Base-by-base conservation (phyloP, 2,888 invertebrate species). In the Cataglyphis cursor region DNA sequence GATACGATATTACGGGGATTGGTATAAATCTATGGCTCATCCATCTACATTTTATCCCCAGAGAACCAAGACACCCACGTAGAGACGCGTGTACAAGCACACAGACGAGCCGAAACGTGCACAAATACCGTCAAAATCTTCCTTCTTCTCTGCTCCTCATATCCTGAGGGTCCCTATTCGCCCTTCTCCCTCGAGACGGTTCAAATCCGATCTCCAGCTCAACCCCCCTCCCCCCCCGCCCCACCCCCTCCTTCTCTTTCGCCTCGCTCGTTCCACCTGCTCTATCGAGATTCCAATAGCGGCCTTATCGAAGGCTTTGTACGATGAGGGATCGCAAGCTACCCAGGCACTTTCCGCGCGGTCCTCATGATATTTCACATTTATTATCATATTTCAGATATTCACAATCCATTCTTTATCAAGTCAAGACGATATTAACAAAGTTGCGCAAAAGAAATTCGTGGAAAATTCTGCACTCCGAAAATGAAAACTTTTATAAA, bases 221-320 rank as follows among this genome's bases (percentile, higher is more conserved):
- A 74, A 78, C 66, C 85, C n/a, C 66, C 54, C 80, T 28, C 2
- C 15, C 15, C 28, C 21, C 21, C 6, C 70, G 31, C 68, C 48
- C 12, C 41, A 3, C 3, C 10, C 44, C 15, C 15, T 12, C 12
- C 18, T 44, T 44, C 41, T 44, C 18, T 4, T 48, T n/a, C 28
- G 70, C 38, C 59, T 57, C 35, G 51, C 80, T 38, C 73, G 38
- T 76, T 57, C 75, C 64, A 18, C 86, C 80, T 81, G 89, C 91
- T 90, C 93, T 91, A 94, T 94, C 94, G 93, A 94, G 94, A 94
- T 94, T 94, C 94, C 94, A 94, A 94, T 94, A 94, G 92, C 92
- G 90, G 92, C 92, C 93, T 94, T 94, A 94, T 94, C 94, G 92
- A 89, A 90, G 94, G 94, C 94, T 94, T 94, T 94, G 93, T 93